Percentiles rank a stretch among this genome's conserved stretches.
These are phyloP conservation scores for Augochlorella aurata DNA, from an alignment of 2,888 invertebrate genomes.

Conservation along the genomic window DNA sequence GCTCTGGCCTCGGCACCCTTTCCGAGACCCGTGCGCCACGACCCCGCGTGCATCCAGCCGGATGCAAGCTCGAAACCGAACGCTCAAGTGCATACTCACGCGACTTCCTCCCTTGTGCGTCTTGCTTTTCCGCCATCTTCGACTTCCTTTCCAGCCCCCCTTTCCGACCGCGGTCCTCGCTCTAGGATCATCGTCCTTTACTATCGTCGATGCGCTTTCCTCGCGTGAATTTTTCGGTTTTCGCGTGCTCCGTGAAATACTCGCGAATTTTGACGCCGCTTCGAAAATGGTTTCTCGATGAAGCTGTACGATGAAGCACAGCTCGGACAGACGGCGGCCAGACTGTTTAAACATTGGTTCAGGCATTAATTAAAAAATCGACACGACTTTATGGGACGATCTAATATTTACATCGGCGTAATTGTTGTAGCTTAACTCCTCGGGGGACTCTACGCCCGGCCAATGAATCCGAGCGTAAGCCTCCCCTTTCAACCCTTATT, in stretches of 20 bases:
- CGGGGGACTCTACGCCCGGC: constrained; percentile 8
- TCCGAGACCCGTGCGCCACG: constrained; percentile 51
- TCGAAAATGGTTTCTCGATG: too few species aligned
- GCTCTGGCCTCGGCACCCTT: constrained; percentile 36
- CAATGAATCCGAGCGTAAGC: constrained; percentile 34
- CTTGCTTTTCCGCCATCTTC: constrained; percentile 16
- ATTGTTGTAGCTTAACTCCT: constrained; percentile 23
- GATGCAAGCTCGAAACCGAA: constrained; percentile 58
- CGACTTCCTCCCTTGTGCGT: constrained; percentile 18
- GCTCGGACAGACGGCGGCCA: not conserved
- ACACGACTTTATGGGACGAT: not conserved
- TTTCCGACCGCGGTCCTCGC: not conserved
- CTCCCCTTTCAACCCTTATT: not conserved
- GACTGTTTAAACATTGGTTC: not conserved
- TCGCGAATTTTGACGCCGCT: too few species aligned
- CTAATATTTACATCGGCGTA: constrained; percentile 10
- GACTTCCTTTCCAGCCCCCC: not conserved
- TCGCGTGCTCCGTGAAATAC: too few species aligned
- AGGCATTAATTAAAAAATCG: not conserved
- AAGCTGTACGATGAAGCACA: not conserved
- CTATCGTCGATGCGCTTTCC: not conserved
- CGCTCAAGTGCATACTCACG: constrained; percentile 55
- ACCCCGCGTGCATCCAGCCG: constrained; percentile 55
- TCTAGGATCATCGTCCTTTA: not conserved
- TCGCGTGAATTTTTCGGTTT: too few species aligned